Conservation (phyloP, 2,888 invertebrate species). For the Exephanes ischioxanthus region DNA sequence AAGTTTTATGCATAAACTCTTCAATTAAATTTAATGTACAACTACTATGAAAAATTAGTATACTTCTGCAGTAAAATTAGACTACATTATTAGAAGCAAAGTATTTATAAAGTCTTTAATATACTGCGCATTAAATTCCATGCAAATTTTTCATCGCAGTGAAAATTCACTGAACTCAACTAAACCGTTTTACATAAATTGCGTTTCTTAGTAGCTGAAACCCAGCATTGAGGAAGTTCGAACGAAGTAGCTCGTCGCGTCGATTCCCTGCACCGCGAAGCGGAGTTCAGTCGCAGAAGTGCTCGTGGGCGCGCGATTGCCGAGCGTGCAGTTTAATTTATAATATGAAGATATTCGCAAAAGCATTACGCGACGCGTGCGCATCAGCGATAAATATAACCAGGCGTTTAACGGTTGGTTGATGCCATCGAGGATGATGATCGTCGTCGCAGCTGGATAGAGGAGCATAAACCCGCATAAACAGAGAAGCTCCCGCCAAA, state of each 20-base stretch:
- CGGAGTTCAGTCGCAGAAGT: too few species aligned
- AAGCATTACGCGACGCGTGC: neutral
- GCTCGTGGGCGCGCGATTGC: too few species aligned
- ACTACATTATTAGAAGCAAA: too few species aligned
- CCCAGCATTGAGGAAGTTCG: neutral
- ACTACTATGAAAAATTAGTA: too few species aligned
- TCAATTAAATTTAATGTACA: too few species aligned
- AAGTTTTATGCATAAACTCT: too few species aligned
- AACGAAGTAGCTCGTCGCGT: neutral
- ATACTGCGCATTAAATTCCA: too few species aligned
- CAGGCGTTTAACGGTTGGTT: neutral
- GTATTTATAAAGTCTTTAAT: too few species aligned
- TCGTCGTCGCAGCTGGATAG: too few species aligned
- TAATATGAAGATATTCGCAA: slow-evolving; percentile 10
- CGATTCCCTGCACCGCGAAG: too few species aligned
- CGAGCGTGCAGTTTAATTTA: neutral
- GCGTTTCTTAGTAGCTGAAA: neutral
- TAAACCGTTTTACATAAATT: neutral
- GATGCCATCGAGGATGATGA: too few species aligned
- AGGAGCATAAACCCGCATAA: neutral
- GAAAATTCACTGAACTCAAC: neutral
- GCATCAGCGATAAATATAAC: slow-evolving; percentile 16
- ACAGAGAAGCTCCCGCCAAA: neutral
- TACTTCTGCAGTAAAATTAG: too few species aligned
- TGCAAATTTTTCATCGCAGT: neutral